These are phyloP conservation scores for Clarias laeviceps DNA, from an alignment of 2,797 vertebrate genomes.

Conservation along the genomic window DNA sequence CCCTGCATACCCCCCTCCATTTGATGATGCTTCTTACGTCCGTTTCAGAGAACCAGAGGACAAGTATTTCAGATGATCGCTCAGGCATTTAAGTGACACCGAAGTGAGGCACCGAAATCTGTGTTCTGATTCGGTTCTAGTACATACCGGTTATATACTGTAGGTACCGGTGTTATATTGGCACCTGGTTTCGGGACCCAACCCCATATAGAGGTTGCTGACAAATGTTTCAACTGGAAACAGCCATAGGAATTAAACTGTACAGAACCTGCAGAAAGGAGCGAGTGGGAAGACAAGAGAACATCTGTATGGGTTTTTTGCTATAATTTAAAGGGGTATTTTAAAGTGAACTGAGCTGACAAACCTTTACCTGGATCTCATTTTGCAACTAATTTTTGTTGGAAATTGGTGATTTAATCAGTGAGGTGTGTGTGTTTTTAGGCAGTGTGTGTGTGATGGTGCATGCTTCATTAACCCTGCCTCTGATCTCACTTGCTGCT, in stretches of 20 bases:
- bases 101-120: too few relatives aligned
- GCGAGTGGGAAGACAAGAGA: neutral
- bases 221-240: neutral
- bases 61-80: too few relatives aligned
- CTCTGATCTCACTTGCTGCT: neutral
- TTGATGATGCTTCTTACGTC: too few relatives aligned
- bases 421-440: neutral
- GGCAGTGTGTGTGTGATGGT: neutral
- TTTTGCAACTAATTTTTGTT: neutral
- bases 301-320: conserved; percentile 7
- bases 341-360: neutral
- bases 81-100: too few relatives aligned
- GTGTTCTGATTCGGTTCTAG: too few relatives aligned
- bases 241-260: too few relatives aligned
- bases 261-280: neutral
- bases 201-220: neutral
- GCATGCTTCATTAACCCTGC: neutral
- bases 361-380: neutral
- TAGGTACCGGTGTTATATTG: too few relatives aligned
- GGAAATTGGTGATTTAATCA: neutral
- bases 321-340: neutral
- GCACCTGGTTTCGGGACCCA: too few relatives aligned
- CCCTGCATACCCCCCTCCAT: too few relatives aligned
- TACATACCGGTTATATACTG: too few relatives aligned
- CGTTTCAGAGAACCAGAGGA: too few relatives aligned